Base-by-base conservation (phyloP, 1,140 invertebrate genomes). In the Melanaphis sacchari region DNA sequence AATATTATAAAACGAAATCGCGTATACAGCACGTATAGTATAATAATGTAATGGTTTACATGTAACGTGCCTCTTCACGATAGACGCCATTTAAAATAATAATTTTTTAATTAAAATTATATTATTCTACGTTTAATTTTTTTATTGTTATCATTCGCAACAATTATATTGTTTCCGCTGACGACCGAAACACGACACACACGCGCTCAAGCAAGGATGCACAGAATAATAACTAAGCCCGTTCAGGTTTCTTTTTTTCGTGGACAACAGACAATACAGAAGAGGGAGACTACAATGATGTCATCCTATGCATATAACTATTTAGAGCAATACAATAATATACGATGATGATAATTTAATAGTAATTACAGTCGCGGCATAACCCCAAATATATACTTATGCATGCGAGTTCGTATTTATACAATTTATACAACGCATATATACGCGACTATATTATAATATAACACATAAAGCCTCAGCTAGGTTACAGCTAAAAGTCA, bases 31-130 rank as follows among this genome's bases (percentile, higher is more conserved):
- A 66, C 11, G 59, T 76, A 76, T 76, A 76, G 59, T 76, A 76
- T 66, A n/a, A 9, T 59, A 59, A 59, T 9, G 24, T 31, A 31
- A 59, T 59, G 31, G 54, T 59, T 31, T 49, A 49, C 46, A 49
- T 15, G 26, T 31, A 26, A 54, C 52, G 26, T 66, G 31, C 4
- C 59, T n/a, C 31, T n/a, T 76, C 31, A n/a, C 15, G 31, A 36
- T 36, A 15, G 11, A 76, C 31, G 31, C 3, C 15, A 76, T 76
- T 76, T 76, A 18, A 76, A 76, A 76, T 36, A 76, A 76, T 76
- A 76, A 76, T 76, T n/a, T 76, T n/a, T n/a, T 76, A n/a, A 76
- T 76, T 76, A 66, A n/a, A 66, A 59, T n/a, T n/a, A 76, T 18
- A 76, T 76, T 76, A n/a, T n/a, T 76, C 15, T 76, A n/a, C 59